A percentile compares a stretch with the other conserved stretches of the same genome.
Evolutionary conservation across 2,888 invertebrate species (phyloP).

Genomic region (Drosophila anomelani): DNA sequence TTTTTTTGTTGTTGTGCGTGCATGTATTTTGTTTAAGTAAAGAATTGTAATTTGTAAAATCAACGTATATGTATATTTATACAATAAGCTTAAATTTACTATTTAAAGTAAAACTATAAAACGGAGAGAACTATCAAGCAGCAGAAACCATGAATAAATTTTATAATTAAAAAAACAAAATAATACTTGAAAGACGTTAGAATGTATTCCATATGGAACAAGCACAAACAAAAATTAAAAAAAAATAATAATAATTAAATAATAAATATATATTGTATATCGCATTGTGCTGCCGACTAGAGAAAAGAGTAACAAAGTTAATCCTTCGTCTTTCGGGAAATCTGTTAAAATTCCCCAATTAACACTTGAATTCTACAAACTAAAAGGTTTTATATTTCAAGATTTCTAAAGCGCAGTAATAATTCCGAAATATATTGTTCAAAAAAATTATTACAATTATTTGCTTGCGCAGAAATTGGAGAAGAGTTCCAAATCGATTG

Average conservation of each 20-base stretch:
- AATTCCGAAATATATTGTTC: conserved; percentile 18
- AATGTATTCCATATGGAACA: conserved; percentile 4
- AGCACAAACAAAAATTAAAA: background rate
- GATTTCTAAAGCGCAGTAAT: conserved; percentile 3
- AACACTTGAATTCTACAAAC: background rate
- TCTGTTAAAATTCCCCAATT: background rate
- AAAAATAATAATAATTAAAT: background rate
- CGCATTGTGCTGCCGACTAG: conserved; percentile 1
- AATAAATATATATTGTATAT: background rate
- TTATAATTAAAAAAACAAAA: conserved; percentile 8
- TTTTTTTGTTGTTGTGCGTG: conserved; percentile 17
- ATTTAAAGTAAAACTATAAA: conserved; percentile 44
- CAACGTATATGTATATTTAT: conserved; percentile 25
- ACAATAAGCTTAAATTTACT: conserved; percentile 45
- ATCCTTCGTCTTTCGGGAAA: background rate
- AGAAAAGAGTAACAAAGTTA: conserved; percentile 6
- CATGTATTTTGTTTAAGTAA: conserved; percentile 7
- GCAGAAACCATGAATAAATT: conserved; percentile 33
- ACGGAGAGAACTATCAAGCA: conserved; percentile 13
- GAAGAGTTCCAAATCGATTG: conserved; percentile 16
- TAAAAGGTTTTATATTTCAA: no score
- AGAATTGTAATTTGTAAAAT: conserved; percentile 41
- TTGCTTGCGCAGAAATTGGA: conserved; percentile 14
- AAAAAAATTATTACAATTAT: conserved; percentile 16
- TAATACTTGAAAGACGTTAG: background rate